Evolutionary conservation across 2,797 vertebrate genomes (phyloP), one percentile per base, ranked within the genome.

Genomic region (Gambusia yucatana): DNA sequence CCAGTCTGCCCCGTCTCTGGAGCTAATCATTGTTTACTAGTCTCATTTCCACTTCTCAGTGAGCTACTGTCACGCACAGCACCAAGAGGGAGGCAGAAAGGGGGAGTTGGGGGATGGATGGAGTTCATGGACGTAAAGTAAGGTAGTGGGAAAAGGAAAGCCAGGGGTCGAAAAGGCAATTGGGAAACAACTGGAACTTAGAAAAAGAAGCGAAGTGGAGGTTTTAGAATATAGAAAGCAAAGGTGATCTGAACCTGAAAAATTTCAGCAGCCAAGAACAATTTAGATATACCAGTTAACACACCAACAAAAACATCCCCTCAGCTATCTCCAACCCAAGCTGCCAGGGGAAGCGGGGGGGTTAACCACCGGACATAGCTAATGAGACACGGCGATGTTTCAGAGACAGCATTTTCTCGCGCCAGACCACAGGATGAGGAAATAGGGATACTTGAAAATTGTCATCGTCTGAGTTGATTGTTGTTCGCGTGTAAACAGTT

Each of bases 21-120:
- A 97, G 95, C 93, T 96, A 96, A 96, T 96, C 96, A 95, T 93
- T 96, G 93, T 96, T 97, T 97, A 96, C 96, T 96, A 95, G 93
- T 95, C 94, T 96, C 94, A 95, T 96, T 96, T 96, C 96, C 96
- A 96, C 95, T 96, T 96, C 91, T 95, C 95, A 95, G 95, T 90
- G 94, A 96, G 96, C 95, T 96, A 95, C 95, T 96, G 96, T 96
- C 96, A 96, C 95, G 95, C 96, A 96, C 93, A 91, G 93, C 93
- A 88, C 90, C 80, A 81, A 90, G 88, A 90, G 86, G 86, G 90
- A 92, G 92, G 91, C 91, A 92, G 87, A 85, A 88, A 89, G 89
- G 77, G 77, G 85, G 81, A 39, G 36, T 76, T 22, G 81, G 78
- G 75, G 73, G 70, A 43, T 59, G 46, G 52, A 22, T 36, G 79